Evolutionary conservation across 1,140 invertebrate genomes (phyloP).

Genomic region (Cryptotermes secundus): DNA sequence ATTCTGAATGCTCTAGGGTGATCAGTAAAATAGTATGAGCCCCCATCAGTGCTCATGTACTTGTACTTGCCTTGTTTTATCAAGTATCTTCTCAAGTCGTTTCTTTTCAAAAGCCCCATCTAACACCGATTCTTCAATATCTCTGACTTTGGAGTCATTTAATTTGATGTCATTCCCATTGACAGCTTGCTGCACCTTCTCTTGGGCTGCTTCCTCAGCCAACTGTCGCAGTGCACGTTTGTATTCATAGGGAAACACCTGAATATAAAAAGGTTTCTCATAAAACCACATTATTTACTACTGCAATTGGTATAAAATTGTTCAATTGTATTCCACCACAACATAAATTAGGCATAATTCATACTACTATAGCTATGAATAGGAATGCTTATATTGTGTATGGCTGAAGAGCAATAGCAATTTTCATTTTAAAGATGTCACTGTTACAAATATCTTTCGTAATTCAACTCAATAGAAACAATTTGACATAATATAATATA

Average conservation of each 20-base stretch:
- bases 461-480: no score
- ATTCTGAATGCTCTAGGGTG: no score
- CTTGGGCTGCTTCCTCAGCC: constrained; percentile 54
- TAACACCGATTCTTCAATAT: constrained; percentile 86
- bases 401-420: no score
- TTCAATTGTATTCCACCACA: not conserved
- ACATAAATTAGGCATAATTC: no score
- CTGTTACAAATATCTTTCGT: no score
- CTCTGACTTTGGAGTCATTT: constrained; percentile 59
- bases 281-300: not conserved
- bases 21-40: no score
- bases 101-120: constrained; percentile 75
- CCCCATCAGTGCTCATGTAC: not conserved
- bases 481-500: no score
- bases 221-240: constrained; percentile 83
- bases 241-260: constrained; percentile 95
- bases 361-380: no score
- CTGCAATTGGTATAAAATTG: not conserved
- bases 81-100: constrained; percentile 76
- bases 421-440: no score
- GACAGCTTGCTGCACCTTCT: constrained; percentile 37
- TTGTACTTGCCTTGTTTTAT: constrained; percentile 74
- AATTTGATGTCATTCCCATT: constrained; percentile 45
- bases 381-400: no score
- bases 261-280: constrained; percentile 23